These are phyloP conservation scores for Stigmatopora nigra DNA, from an alignment of 2,113 vertebrate genomes.

Conservation along the genomic window DNA sequence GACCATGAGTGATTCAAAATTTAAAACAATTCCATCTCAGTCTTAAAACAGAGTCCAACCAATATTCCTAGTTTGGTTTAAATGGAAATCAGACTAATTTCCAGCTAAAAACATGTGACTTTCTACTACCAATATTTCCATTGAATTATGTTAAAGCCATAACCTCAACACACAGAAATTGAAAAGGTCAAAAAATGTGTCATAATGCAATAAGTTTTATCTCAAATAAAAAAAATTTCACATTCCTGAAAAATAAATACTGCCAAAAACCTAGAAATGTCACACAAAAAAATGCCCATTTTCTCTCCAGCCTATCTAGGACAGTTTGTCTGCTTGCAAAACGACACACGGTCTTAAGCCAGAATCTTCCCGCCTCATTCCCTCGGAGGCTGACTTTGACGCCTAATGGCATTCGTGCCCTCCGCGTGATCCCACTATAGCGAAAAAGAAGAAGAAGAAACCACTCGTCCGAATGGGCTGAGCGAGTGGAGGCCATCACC, in stretches of 20 bases:
- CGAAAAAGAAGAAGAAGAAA: slow-evolving; percentile 29
- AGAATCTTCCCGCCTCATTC: slow-evolving; percentile 28
- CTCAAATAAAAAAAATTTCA: not conserved
- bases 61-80: too few species aligned
- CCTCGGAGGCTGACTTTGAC: slow-evolving; percentile 25
- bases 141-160: not conserved
- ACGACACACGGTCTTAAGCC: slow-evolving; percentile 30
- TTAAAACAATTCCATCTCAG: too few species aligned
- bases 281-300: slow-evolving; percentile 36
- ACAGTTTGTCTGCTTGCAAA: slow-evolving; percentile 36
- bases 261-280: not conserved
- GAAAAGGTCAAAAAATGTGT: not conserved
- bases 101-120: too few species aligned
- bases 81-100: too few species aligned
- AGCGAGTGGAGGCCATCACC: slow-evolving; percentile 50
- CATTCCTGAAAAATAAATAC: not conserved
- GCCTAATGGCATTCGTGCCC: slow-evolving; percentile 55
- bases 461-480: slow-evolving; percentile 23
- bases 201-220: not conserved
- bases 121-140: too few species aligned
- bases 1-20: too few species aligned
- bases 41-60: too few species aligned
- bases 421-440: slow-evolving; percentile 47
- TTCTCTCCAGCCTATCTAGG: slow-evolving; percentile 45
- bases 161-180: not conserved